Conservation (phyloP, 2,113 vertebrate genomes). For the Micronisus gabar region DNA sequence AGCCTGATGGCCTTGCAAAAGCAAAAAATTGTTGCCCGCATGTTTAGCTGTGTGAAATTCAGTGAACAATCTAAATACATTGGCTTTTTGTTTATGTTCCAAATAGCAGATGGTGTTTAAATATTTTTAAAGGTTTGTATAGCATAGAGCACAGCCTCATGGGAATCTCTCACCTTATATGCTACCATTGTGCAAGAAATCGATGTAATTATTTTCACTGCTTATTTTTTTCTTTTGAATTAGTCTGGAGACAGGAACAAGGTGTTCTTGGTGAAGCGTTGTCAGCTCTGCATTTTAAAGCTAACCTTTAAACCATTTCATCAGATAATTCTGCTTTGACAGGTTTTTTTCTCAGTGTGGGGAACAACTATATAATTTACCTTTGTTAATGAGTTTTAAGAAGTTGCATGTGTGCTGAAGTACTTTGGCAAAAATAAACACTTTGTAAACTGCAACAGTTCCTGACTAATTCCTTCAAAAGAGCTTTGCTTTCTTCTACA, state of each 20-base stretch:
- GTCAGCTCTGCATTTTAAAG: background rate
- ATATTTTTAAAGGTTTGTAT: background rate
- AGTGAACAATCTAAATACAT: background rate
- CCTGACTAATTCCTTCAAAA: background rate
- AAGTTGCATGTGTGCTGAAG: rapidly evolving
- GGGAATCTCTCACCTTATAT: background rate
- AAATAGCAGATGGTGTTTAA: background rate
- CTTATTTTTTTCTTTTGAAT: background rate
- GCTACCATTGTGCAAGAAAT: background rate
- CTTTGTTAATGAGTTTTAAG: background rate
- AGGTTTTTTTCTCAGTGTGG: background rate
- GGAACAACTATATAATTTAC: background rate
- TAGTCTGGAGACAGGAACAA: background rate
- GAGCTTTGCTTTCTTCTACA: background rate
- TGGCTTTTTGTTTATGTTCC: background rate
- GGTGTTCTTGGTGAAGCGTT: background rate
- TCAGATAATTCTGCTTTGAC: background rate
- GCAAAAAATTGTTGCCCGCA: background rate
- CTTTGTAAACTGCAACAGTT: background rate
- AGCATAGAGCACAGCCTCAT: background rate
- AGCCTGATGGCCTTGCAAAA: background rate
- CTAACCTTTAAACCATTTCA: background rate
- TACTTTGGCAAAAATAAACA: background rate
- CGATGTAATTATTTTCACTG: background rate
- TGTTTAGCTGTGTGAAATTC: background rate